These are phyloP conservation scores for Chromobotia macracanthus DNA, from an alignment of 2,797 vertebrate genomes.

Conservation along the genomic window DNA sequence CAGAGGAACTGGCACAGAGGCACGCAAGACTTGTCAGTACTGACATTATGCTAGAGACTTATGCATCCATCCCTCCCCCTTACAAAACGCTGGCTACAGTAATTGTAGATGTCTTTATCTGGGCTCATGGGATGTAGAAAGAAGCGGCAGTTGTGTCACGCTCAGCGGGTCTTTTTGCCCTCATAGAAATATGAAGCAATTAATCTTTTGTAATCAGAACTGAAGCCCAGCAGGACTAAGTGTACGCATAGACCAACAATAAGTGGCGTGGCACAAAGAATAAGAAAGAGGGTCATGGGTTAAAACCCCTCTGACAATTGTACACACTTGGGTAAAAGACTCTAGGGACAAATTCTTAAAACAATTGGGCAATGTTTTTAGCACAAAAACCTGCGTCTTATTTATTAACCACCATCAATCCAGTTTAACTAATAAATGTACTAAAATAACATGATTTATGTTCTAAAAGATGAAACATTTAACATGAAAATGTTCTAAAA, in stretches of 20 bases:
- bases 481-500: too few species aligned
- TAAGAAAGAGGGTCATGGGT: constrained; percentile 48
- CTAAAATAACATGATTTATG: too few species aligned
- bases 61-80: constrained; percentile 26
- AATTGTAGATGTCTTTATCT: constrained; percentile 51
- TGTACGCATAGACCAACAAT: constrained; percentile 64
- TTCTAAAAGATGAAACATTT: too few species aligned
- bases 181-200: constrained; percentile 69
- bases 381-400: background rate
- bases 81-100: constrained; percentile 40
- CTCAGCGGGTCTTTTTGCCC: constrained; percentile 54
- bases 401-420: constrained; percentile 16
- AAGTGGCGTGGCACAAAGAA: constrained; percentile 61
- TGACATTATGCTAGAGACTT: constrained; percentile 38
- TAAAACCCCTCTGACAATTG: constrained; percentile 42
- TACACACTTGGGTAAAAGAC: constrained; percentile 8
- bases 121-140: constrained; percentile 38
- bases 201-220: constrained; percentile 59
- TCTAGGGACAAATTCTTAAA: background rate
- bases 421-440: too few species aligned
- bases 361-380: too few species aligned
- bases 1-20: constrained; percentile 38
- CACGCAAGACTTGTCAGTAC: constrained; percentile 56
- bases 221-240: constrained; percentile 60
- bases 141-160: constrained; percentile 64